phyloP scores from a whole-genome alignment of 2,888 invertebrate genomes.

The Apoda limacodes region DNA sequence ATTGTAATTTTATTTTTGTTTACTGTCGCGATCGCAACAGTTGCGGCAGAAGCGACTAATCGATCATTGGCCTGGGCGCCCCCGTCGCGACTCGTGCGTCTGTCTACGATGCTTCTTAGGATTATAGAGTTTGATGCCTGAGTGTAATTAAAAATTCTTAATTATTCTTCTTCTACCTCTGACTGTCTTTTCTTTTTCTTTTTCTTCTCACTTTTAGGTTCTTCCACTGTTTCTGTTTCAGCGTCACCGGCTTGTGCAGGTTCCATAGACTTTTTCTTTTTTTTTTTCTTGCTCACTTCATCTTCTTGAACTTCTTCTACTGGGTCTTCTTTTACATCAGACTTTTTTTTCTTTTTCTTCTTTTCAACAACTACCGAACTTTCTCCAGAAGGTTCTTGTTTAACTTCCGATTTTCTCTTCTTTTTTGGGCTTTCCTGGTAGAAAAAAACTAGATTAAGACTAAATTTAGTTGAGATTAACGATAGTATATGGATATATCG shows the following conservation, averaged over 20 bases:
- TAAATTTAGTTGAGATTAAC: too few relatives aligned
- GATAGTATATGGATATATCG: too few relatives aligned
- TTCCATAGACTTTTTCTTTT: conserved; percentile 61
- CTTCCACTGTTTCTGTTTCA: conserved; percentile 24
- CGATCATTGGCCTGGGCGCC: too few relatives aligned
- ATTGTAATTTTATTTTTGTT: too few relatives aligned
- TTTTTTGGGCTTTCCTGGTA: conserved; percentile 53
- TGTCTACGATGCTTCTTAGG: too few relatives aligned
- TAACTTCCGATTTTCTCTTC: conserved; percentile 26
- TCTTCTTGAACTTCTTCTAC: conserved; percentile 41
- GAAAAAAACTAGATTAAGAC: too few relatives aligned
- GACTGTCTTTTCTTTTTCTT: conserved; percentile 53
- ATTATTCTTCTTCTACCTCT: conserved; percentile 37
- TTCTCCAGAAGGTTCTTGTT: conserved; percentile 24
- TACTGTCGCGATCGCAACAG: too few relatives aligned
- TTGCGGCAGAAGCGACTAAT: too few relatives aligned
- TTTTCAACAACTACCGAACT: too few relatives aligned
- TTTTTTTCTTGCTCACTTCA: conserved; percentile 62
- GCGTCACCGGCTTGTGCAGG: conserved; percentile 27
- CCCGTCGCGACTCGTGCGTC: too few relatives aligned
- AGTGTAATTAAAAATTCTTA: background rate
- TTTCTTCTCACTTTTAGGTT: conserved; percentile 51
- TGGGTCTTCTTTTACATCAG: conserved; percentile 21
- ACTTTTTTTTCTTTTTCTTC: conserved; percentile 22
- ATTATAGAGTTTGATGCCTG: too few relatives aligned